phyloP scores from a whole-genome alignment of 1,140 invertebrate genomes.

The Oreohelix idahoensis region DNA sequence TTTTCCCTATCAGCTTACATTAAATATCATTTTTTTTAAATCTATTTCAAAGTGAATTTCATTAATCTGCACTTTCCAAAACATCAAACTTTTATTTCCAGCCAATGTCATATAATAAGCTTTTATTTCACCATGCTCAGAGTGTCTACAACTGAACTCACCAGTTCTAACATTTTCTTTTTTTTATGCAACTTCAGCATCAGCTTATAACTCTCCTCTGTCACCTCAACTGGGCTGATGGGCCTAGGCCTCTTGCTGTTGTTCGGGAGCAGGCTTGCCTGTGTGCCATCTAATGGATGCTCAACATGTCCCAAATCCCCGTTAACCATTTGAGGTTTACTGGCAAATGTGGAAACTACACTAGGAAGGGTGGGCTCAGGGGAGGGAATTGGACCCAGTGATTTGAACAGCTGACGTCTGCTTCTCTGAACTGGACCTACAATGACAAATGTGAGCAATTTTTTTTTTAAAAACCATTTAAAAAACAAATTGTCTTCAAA shows the following conservation, averaged over 20 bases:
- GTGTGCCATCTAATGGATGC: not conserved
- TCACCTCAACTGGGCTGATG: conserved; percentile 76
- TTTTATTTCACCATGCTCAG: too few species aligned
- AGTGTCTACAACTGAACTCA: conserved; percentile 45
- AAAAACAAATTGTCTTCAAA: too few species aligned
- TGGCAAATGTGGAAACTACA: conserved; percentile 66
- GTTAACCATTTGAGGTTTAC: conserved; percentile 59
- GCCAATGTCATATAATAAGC: too few species aligned
- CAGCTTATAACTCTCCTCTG: conserved; percentile 81
- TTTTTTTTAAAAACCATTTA: not conserved
- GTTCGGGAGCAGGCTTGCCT: not conserved
- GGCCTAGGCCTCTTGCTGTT: conserved; percentile 55
- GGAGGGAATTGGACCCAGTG: conserved; percentile 62
- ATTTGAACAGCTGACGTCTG: conserved; percentile 65
- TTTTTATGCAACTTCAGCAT: conserved; percentile 79
- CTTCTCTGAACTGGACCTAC: conserved; percentile 60
- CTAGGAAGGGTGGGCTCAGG: conserved; percentile 63
- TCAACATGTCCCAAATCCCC: conserved; percentile 51
- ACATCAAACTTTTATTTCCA: too few species aligned
- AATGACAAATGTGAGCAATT: conserved; percentile 5
- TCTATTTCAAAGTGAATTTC: too few species aligned
- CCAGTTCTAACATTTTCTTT: conserved; percentile 58
- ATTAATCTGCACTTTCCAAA: too few species aligned
- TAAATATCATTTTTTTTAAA: too few species aligned
- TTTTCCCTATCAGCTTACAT: too few species aligned